Base-by-base conservation (phyloP, 2,797 vertebrate genomes). In the Pelodytes ibericus region DNA sequence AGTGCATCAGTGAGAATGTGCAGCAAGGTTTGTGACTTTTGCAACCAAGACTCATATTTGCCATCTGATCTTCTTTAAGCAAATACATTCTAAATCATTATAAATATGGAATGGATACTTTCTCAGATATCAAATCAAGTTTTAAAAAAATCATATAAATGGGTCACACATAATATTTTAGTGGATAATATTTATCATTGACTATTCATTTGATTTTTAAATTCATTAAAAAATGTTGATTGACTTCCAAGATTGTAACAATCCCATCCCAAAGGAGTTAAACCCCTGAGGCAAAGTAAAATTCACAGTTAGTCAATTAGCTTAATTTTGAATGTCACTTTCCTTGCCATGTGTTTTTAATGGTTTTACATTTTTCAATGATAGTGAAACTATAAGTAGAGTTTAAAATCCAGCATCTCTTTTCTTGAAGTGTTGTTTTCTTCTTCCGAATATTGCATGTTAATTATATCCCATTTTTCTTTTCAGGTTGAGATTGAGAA, bases 401-500 rank as follows among this genome's bases (percentile, higher is more conserved):
- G 0, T 2, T 22, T 18, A 7, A 20, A 5, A 51, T 59, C 11
- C 72, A 36, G 26, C 41, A 11, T 15, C 26, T 20, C 2, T 2
- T 2, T 78, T 8, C n/a, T 3, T 2, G 31, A 4, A 22, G 39
- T 27, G 0, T 56, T 71, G 64, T 33, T 66, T 53, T 27, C 49
- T 6, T 29, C 77, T 57, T 30, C 3, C 18, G 3, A 58, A 18
- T 24, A n/a, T 39, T 65, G 9, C 60, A 79, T 79, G 29, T 68
- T 60, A 61, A 1, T 2, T 15, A 4, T 3, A 11, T 81, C 44
- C 85, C 59, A 79, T 3, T 59, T 77, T 0, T 80, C 67, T 84
- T 4, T 80, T 76, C 89, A 98, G 97, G 93, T 93, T 64, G 94
- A 96, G 78, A 91, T 99, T 30, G 95, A 97, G 82, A 94, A 94